These are phyloP conservation scores for Cheilosia grossa DNA, from an alignment of 2,888 invertebrate species.

Conservation along the genomic window DNA sequence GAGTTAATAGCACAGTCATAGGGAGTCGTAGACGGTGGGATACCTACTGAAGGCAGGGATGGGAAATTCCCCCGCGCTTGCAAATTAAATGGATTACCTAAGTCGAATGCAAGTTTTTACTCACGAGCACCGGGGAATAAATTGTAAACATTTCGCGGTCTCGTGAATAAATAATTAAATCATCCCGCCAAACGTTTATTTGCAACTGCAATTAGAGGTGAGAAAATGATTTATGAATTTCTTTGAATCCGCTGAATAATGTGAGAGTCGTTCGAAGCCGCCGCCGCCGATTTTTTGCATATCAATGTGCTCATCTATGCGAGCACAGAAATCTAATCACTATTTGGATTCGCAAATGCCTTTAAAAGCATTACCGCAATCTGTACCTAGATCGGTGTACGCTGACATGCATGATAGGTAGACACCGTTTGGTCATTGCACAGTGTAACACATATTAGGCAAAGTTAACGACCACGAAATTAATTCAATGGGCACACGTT, in stretches of 20 bases:
- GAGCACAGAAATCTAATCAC: slow-evolving; percentile 2
- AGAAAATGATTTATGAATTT: slow-evolving; percentile 5
- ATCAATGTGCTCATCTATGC: background rate
- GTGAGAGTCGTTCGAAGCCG: too few species aligned
- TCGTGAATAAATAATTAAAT: slow-evolving; percentile 1
- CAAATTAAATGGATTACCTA: slow-evolving; percentile 3
- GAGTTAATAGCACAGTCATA: background rate
- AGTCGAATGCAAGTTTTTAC: background rate
- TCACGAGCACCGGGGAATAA: background rate
- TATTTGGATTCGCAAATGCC: background rate
- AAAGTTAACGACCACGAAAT: slow-evolving; percentile 66
- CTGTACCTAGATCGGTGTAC: slow-evolving; percentile 1
- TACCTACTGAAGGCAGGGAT: background rate
- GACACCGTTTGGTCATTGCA: slow-evolving; percentile 30
- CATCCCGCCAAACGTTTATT: background rate
- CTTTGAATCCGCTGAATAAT: too few species aligned
- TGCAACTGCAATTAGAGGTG: background rate
- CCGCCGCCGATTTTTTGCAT: background rate
- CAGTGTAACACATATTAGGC: slow-evolving; percentile 41
- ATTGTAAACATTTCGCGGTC: slow-evolving; percentile 1
- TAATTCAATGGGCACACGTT: slow-evolving; percentile 66
- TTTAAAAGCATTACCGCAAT: slow-evolving; percentile 11
- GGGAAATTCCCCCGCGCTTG: background rate
- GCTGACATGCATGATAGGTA: slow-evolving; percentile 16
- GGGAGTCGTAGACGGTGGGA: background rate